These are phyloP conservation scores for Phoeniculus purpureus DNA, from an alignment of 2,797 vertebrate species.

Conservation along the genomic window DNA sequence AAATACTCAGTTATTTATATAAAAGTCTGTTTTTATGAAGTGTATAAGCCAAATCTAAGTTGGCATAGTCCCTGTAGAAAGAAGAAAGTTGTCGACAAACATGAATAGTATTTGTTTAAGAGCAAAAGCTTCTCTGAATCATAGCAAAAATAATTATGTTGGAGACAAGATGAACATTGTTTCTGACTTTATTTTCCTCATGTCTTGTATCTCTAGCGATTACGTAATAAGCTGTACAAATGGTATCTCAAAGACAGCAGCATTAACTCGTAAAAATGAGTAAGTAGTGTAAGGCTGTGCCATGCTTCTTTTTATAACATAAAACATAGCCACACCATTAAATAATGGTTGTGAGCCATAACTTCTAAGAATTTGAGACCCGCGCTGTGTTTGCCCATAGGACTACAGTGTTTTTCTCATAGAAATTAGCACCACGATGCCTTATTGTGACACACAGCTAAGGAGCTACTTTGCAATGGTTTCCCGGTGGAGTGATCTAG, in stretches of 20 bases:
- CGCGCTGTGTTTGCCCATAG: neutral
- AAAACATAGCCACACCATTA: neutral
- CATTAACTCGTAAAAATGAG: neutral
- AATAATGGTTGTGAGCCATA: neutral
- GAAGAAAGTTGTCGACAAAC: neutral
- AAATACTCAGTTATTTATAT: neutral
- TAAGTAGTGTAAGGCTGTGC: neutral
- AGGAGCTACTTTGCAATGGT: neutral
- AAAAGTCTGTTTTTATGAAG: neutral
- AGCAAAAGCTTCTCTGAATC: neutral
- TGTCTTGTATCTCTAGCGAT: neutral
- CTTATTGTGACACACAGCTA: neutral
- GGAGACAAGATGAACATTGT: neutral
- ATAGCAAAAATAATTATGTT: neutral
- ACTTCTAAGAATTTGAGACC: neutral
- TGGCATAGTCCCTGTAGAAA: neutral
- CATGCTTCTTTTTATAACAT: neutral
- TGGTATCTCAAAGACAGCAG: neutral
- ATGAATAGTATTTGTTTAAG: neutral
- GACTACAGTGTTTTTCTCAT: neutral
- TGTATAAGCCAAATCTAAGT: neutral
- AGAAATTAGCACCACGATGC: neutral
- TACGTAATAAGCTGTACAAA: neutral
- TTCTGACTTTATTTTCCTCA: conserved; percentile 1
- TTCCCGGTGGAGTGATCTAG: neutral